Evolutionary conservation across 2,888 invertebrate genomes (phyloP), one percentile per base, ranked within the genome.

Genomic region (Ferdinandea cuprea): DNA sequence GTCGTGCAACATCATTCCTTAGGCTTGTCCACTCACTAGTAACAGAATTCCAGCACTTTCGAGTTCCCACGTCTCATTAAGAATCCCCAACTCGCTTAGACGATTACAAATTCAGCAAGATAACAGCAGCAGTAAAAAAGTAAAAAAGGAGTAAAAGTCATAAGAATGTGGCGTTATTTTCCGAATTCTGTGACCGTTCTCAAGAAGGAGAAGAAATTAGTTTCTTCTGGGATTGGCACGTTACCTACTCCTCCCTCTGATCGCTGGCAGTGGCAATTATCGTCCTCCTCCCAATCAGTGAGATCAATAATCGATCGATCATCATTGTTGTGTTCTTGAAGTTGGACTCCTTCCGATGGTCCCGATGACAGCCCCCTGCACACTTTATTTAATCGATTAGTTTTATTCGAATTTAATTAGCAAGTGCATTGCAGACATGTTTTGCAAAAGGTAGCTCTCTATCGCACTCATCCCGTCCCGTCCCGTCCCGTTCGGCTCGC

Each of bases 1-100:
- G 73, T 69, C 13, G 32, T 8, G 68, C 54, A 69, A 80, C 80
- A 80, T 74, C 69, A 80, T 80, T 80, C 80, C 65, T 46, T 9
- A 30, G 58, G 37, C 50, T 71, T 80, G 80, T 74, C 80, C 74
- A 80, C 56, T 79, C 28, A 58, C 65, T 40, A 28, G 46, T 30
- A 28, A 73, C 80, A 65, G 69, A 69, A 80, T 80, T 80, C 74
- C 80, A 80, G 80, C 74, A 80, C 74, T 74, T 74, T 74, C n/a
- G 63, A 74, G 80, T 86, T 86, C 86, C 86, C 86, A 86, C 89
- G 88, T 88, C 89, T 89, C 88, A 89, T 89, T 88, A 88, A 88
- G 87, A 87, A 86, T 87, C 88, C n/a, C 87, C 72, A 74, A 56
- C 65, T 68, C 77, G 77, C 71, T 66, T 32, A 46, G 69, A 32